Evolutionary conservation across 2,797 vertebrate genomes (phyloP), one percentile per base, ranked within the genome.

Genomic region (Lindbergichthys nudifrons): DNA sequence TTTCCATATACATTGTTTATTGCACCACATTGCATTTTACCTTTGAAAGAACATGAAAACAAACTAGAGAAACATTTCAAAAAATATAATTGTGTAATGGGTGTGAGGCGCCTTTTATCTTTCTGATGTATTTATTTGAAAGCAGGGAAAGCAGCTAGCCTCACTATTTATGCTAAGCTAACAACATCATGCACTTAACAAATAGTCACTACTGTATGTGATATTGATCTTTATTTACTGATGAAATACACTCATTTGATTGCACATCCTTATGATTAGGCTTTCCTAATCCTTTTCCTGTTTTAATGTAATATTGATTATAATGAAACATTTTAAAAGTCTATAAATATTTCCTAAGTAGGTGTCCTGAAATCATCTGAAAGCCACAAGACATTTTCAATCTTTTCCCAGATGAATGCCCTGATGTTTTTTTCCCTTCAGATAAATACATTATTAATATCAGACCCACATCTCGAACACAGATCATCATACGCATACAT

Each of bases 361-460:
- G 26, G 30, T 50, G 56, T 51, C 43, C 46, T 56, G 18, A 73
- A 86, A 75, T 52, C 3, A 51, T 54, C 9, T 26, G 19, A 53
- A 67, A 57, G 58, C 30, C 67, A 65, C 46, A n/a, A 51, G 30
- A 63, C 32, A 76, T 62, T 78, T 60, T 60, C 19, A 75, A 74
- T 59, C 71, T 65, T 19, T 62, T 70, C 79, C 76, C 77, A 39
- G 4, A 50, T 62, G 59, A 75, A 65, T 23, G 36, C 50, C 23
- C 59, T 19, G 10, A 76, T 50, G 48, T 57, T 65, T 76, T 73
- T 30, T 36, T 9, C 9, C 9, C 9, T 39, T 21, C 64, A 70
- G 51, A 89, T 90, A 30, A 90, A 91, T 91, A 86, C 89, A 87
- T 84, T 60, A 90, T 90, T 81, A 86, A 62, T 42, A 75, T 84